These are phyloP conservation scores for Fragum fragum DNA, from an alignment of 2,888 invertebrate species.

Conservation along the genomic window DNA sequence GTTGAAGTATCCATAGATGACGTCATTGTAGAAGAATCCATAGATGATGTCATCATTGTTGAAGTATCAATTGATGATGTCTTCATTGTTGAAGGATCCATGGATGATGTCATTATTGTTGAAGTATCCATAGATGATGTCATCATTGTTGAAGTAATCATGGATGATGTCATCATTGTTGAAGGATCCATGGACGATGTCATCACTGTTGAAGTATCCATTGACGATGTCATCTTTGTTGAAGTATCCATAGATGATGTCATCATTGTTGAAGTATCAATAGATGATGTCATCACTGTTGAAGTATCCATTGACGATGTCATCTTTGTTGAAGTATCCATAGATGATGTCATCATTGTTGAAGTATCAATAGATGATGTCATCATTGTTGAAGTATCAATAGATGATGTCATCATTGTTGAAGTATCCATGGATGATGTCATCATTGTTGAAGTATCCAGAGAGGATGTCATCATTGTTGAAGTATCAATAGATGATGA, in stretches of 20 bases:
- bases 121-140: background rate
- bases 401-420: background rate
- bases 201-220: background rate
- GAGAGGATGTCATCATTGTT: background rate
- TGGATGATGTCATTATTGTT: background rate
- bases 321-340: background rate
- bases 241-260: background rate
- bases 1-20: too few relatives aligned
- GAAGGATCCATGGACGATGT: background rate
- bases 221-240: background rate
- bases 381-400: background rate
- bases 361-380: background rate
- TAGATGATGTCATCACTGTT: slow-evolving; percentile 9
- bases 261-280: background rate
- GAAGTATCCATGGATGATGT: background rate
- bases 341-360: background rate
- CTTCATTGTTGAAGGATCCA: background rate
- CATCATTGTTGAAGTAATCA: background rate
- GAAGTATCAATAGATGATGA: background rate
- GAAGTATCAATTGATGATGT: slow-evolving; percentile 1
- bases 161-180: background rate
- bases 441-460: background rate
- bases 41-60: background rate
- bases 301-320: background rate
- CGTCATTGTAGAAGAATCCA: too few relatives aligned